Conservation (phyloP, 2,113 vertebrate genomes). For the Pungitius pungitius region DNA sequence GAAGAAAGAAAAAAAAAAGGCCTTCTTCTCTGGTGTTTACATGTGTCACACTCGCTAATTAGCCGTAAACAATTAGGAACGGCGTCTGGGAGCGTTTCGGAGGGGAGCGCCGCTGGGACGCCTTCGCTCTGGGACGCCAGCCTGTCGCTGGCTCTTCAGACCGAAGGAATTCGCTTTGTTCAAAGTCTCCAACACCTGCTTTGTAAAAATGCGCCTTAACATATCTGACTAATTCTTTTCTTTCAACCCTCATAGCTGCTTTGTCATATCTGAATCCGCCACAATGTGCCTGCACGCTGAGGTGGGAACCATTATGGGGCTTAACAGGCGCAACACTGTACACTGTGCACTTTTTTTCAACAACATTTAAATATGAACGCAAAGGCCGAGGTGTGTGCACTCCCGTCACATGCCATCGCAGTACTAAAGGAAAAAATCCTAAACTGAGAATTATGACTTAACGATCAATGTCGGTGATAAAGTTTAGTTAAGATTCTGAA, state of each 20-base stretch:
- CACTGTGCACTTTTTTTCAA: neutral
- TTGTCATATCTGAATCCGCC: constrained; percentile 19
- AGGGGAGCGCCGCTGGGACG: constrained; percentile 5
- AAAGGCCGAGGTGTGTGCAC: constrained; percentile 2
- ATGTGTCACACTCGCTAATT: constrained; percentile 60
- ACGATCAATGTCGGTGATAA: constrained; percentile 6
- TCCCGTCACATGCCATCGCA: neutral
- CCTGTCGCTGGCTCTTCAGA: constrained; percentile 8
- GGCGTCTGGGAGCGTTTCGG: constrained; percentile 36
- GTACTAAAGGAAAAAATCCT: neutral
- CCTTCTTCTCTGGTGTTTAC: constrained; percentile 44
- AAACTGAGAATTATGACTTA: neutral
- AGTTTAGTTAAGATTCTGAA: neutral
- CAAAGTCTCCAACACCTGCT: constrained; percentile 45
- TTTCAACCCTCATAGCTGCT: constrained; percentile 24
- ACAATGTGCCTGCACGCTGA: constrained; percentile 31
- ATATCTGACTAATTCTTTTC: constrained; percentile 30
- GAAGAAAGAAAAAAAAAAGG: neutral
- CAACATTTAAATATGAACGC: constrained; percentile 30
- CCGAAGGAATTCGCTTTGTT: constrained; percentile 40
- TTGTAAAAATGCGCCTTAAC: constrained; percentile 45
- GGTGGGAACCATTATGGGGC: constrained; percentile 22
- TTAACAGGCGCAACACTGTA: constrained; percentile 17
- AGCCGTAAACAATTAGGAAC: constrained; percentile 63
- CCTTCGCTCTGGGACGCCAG: neutral